phyloP scores from a whole-genome alignment of 2,113 vertebrate species.

The Corvus cornix region DNA sequence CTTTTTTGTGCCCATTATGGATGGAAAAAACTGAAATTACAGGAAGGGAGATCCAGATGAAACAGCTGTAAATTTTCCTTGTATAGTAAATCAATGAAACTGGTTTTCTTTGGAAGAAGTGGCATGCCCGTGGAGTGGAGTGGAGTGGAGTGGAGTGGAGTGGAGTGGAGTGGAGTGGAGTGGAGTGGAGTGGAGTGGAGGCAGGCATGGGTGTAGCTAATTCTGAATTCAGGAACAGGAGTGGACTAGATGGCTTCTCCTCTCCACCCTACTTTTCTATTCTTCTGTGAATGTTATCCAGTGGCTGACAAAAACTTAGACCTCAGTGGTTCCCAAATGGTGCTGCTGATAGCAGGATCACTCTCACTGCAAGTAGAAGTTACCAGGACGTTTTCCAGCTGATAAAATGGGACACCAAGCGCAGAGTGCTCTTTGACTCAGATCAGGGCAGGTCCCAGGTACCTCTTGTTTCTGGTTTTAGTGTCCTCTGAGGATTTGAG shows the following conservation, averaged over 20 bases:
- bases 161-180: too few species aligned
- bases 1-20: background rate
- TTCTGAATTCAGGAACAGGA: background rate
- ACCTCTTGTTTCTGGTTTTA: background rate
- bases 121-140: background rate
- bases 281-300: background rate
- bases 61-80: background rate
- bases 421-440: background rate
- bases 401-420: background rate
- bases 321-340: background rate
- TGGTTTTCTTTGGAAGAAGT: background rate
- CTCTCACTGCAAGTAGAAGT: background rate
- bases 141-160: too few species aligned
- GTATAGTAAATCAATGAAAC: background rate
- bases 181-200: background rate
- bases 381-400: background rate
- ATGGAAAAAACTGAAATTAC: background rate
- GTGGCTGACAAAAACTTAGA: background rate
- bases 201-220: background rate
- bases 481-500: background rate
- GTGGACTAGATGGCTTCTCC: background rate
- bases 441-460: background rate
- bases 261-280: background rate
- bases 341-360: background rate
- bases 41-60: background rate